Conservation (phyloP, 2,113 vertebrate species). For the Odocoileus hemionus region DNA sequence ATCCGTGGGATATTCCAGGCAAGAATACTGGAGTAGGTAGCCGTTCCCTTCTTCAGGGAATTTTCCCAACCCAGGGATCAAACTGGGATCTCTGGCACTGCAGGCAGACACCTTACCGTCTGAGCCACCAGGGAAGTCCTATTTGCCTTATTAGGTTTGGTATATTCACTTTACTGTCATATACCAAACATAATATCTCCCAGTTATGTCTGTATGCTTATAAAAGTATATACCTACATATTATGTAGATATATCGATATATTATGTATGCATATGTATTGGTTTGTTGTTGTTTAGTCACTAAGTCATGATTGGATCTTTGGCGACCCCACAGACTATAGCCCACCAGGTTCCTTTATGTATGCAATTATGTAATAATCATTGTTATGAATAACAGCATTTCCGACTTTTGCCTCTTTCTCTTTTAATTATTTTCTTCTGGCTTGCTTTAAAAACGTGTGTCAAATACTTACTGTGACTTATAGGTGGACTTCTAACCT, state of each 20-base stretch:
- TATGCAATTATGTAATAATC: neutral
- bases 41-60: neutral
- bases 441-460: neutral
- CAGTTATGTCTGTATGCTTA: neutral
- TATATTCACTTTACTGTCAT: neutral
- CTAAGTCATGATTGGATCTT: accelerated
- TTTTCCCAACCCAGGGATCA: neutral
- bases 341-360: neutral
- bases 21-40: neutral
- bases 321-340: neutral
- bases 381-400: neutral
- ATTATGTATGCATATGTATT: neutral
- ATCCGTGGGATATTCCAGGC: neutral
- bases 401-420: neutral
- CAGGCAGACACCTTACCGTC: neutral
- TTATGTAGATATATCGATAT: neutral
- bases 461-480: neutral
- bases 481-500: neutral
- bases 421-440: neutral
- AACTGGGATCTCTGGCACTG: neutral
- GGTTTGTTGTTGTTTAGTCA: neutral
- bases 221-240: neutral
- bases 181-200: neutral
- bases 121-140: neutral
- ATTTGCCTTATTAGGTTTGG: neutral